Percentiles rank a stretch among this genome's conserved stretches.
Evolutionary conservation across 2,797 vertebrate species (phyloP).

Genomic region (Tamandua tetradactyla): DNA sequence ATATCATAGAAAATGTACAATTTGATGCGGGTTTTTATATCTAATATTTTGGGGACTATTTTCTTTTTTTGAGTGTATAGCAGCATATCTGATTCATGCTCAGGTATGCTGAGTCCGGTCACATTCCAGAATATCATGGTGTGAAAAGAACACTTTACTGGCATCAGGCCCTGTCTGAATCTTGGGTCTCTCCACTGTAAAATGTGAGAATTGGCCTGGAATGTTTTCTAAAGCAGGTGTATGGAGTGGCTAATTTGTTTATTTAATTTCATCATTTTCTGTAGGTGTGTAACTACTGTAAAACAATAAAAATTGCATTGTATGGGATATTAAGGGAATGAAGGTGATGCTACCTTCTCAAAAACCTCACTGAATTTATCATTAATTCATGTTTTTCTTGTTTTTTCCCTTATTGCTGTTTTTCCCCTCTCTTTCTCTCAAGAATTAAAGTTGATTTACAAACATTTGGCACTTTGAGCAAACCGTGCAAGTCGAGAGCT

Average conservation of each 20-base stretch:
- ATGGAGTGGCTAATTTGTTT: neutral
- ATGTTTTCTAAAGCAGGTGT: neutral
- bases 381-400: neutral
- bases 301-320: neutral
- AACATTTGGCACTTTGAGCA: neutral
- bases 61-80: neutral
- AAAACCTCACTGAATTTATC: neutral
- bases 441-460: conserved; percentile 14
- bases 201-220: neutral
- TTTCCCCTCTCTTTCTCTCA: neutral
- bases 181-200: neutral
- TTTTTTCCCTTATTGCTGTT: neutral
- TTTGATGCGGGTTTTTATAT: too few species aligned
- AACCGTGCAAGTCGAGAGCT: neutral
- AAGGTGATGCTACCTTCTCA: neutral
- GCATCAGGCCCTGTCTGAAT: neutral
- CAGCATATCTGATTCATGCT: neutral
- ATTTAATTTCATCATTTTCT: conserved; percentile 9
- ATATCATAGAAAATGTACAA: too few species aligned
- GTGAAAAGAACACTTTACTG: neutral
- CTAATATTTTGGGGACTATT: too few species aligned
- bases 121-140: neutral
- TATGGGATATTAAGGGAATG: neutral
- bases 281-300: too few species aligned
- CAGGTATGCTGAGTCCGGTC: neutral